Evolutionary conservation across 2,888 invertebrate genomes (phyloP).

Genomic region (Hirtodrosophila alboralis): DNA sequence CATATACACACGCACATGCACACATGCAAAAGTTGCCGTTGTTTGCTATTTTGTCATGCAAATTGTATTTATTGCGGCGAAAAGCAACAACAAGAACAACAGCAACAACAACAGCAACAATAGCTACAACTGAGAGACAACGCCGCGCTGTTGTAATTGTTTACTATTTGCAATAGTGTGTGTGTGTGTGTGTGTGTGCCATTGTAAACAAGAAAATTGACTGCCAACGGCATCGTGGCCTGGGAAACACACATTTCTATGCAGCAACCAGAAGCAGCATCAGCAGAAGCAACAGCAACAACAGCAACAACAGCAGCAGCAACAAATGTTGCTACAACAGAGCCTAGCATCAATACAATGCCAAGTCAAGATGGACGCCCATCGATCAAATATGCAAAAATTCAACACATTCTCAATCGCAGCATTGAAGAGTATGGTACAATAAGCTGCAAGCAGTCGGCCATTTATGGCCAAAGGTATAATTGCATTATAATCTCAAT

Average conservation of each 20-base stretch:
- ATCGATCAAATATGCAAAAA: slow-evolving; percentile 36
- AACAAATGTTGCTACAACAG: slow-evolving; percentile 1
- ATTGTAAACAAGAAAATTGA: slow-evolving; percentile 75
- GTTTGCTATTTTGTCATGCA: slow-evolving; percentile 80
- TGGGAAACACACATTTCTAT: slow-evolving; percentile 44
- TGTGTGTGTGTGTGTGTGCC: slow-evolving; percentile 18
- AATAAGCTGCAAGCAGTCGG: slow-evolving; percentile 31
- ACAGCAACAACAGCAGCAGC: slow-evolving; percentile 10
- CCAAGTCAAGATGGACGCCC: slow-evolving; percentile 34
- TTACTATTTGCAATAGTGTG: slow-evolving; percentile 66
- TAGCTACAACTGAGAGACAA: slow-evolving; percentile 49
- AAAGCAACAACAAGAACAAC: slow-evolving; percentile 51
- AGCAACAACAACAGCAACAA: slow-evolving; percentile 39
- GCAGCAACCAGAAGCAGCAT: slow-evolving; percentile 21
- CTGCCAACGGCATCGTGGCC: slow-evolving; percentile 57
- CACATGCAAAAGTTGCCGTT: slow-evolving; percentile 61
- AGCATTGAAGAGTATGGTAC: slow-evolving; percentile 40
- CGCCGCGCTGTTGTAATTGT: slow-evolving; percentile 67
- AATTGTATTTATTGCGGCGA: slow-evolving; percentile 78
- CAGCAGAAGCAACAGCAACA: slow-evolving; percentile 21
- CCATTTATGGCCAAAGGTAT: slow-evolving; percentile 7
- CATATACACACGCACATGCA: slow-evolving; percentile 5
- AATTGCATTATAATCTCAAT: slow-evolving; percentile 33
- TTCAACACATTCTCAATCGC: slow-evolving; percentile 4
- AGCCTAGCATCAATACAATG: slow-evolving; percentile 20